Evolutionary conservation across 2,888 invertebrate species (phyloP), one percentile per base, ranked within the genome.

Genomic region (Oscheius sp.): DNA sequence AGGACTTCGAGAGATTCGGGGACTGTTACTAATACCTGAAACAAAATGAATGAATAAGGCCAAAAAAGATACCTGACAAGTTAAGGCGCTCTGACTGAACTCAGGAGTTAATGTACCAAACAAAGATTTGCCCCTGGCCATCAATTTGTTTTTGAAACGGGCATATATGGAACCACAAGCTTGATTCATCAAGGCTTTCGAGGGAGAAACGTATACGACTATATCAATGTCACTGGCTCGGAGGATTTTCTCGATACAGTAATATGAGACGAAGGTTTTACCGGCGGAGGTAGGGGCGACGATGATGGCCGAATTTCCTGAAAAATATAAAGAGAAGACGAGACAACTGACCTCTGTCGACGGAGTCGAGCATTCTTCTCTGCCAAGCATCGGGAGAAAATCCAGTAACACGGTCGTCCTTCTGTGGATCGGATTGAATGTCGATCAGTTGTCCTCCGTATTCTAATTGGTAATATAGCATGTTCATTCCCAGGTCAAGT

Each of bases 211-310:
- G 68, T 86, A 87, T 12, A 87, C 86, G 54, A 87, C 86, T 24
- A 87, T 77, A 64, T 86, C 86, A 28, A 86, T 85, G 56, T 85
- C 81, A 68, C 82, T 81, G 45, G 82, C 78, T 44, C 84, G 80
- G 36, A 87, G 78, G 12, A 87, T 83, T 72, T 85, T 85, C 74
- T 87, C 86, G 79, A 87, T 87, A 72, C 86, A 86, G 68, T 87
- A 87, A 75, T 87, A 87, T 2, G 86, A 86, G 47, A 86, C 86
- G 80, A 86, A 87, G 5, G 87, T 87, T 74, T 87, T 87, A 70
- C 87, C 87, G 59, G 87, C 86, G 12, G 87, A 87, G 0, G 87
- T 87, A 0, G 87, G 87, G 1, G 87, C 87, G 22, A 87, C 82
- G 67, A 87, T 86, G 22, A 87, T 72, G 9, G 86, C 87, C 8